These are phyloP conservation scores for Geodia barretti DNA, from an alignment of 37 sponge, comb jelly and placozoan genomes.

Conservation along the genomic window DNA sequence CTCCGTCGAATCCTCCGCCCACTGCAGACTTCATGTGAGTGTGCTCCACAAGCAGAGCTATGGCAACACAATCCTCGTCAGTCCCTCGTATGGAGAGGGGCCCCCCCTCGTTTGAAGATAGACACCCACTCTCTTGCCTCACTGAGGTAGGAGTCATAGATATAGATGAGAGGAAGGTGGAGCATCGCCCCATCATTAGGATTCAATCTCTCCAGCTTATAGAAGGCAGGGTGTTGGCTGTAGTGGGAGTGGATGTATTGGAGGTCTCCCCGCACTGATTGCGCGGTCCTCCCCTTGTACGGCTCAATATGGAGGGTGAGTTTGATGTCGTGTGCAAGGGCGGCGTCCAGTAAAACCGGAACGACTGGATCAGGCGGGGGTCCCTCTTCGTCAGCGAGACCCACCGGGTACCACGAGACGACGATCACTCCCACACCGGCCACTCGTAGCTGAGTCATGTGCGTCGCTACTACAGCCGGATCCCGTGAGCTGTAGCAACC, in stretches of 20 bases:
- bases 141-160: constrained; percentile 82
- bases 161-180: constrained; percentile 63
- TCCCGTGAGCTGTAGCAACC: constrained; percentile 85
- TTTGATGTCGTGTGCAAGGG: constrained; percentile 55
- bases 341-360: constrained; percentile 60
- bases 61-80: constrained; percentile 46
- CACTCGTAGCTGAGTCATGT: constrained; percentile 70
- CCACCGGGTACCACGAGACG: constrained; percentile 85
- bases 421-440: constrained; percentile 80
- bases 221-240: constrained; percentile 74
- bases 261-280: constrained; percentile 50
- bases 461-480: constrained; percentile 42
- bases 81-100: constrained; percentile 64
- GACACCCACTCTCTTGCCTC: constrained; percentile 63
- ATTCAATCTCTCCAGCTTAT: constrained; percentile 8
- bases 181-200: background rate
- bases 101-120: constrained; percentile 42
- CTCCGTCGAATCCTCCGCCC: constrained; percentile 84
- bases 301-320: constrained; percentile 87
- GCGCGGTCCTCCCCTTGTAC: constrained; percentile 58
- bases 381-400: constrained; percentile 67
- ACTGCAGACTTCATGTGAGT: constrained; percentile 24
- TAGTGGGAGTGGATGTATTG: constrained; percentile 70
- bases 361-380: constrained; percentile 58
- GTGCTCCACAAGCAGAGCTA: constrained; percentile 59